Evolutionary conservation across 1,140 invertebrate species (phyloP), one percentile per base, ranked within the genome.

Genomic region (Atta colombica): DNA sequence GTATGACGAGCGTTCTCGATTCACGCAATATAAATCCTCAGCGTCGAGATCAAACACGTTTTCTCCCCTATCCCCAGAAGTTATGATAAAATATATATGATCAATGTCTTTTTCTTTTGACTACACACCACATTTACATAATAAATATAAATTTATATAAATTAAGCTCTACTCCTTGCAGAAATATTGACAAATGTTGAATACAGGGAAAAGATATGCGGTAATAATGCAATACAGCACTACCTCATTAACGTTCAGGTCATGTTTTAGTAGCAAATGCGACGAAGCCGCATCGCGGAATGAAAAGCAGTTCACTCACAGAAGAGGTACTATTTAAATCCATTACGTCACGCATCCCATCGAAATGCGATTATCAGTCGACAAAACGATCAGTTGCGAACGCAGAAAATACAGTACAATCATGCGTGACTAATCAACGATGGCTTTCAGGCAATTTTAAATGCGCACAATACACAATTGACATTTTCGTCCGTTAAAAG

Each of bases 351-450:
- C 71, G 39, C 39, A 25, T 21, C n/a, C 25, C 18, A 63, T 84
- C 28, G 55, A 84, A 63, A 84, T 58, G n/a, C 69, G 69, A 84
- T 84, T 61, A 75, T 61, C 39, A 25, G 18, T 8, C 25, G 80
- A 75, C 49, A 49, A 61, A 84, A 12, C 69, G 58, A 51, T 75
- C 39, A 35, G 39, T 63, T 75, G 55, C 69, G 69, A 25, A 51
- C 18, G 60, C 18, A 51, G 69, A 58, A 74, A 75, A 84, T 61
- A 51, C 55, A 35, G 18, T n/a, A 12, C 39, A 75, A 35, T 84
- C 80, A 60, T 14, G 39, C 21, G 25, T 69, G 49, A 71, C n/a
- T 45, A 55, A 75, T 84, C 21, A 75, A 61, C 39, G 31, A 28
- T 31, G 18, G 39, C 45, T 61, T 61, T 84, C 39, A 31, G 18